A percentile compares a stretch with the other conserved stretches of the same genome.
Evolutionary conservation across 2,888 invertebrate species (phyloP).

Genomic region (Synergus itoensis): DNA sequence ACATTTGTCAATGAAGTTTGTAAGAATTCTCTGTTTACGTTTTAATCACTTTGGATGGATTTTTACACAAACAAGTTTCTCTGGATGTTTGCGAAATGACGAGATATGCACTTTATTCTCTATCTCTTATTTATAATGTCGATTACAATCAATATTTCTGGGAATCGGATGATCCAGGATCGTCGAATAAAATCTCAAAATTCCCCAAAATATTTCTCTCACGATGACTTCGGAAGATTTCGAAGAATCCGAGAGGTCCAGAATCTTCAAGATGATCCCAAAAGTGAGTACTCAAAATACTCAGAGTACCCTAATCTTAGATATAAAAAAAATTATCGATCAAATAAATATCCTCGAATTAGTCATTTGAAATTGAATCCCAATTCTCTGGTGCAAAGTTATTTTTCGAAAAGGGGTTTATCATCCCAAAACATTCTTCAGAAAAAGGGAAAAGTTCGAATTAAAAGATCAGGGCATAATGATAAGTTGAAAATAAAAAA

Average conservation of each 20-base stretch:
- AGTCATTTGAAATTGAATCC: neutral
- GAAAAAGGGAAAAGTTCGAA: neutral
- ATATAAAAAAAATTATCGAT: neutral
- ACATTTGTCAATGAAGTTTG: neutral
- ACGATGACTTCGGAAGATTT: neutral
- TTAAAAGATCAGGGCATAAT: neutral
- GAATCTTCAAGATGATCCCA: neutral
- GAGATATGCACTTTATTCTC: constrained; percentile 51
- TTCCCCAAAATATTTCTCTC: neutral
- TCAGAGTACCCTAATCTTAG: neutral
- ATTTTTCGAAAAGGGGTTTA: neutral
- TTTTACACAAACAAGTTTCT: neutral
- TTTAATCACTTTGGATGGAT: neutral
- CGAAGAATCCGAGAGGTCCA: neutral
- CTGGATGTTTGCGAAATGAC: constrained; percentile 48
- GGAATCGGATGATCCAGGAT: neutral
- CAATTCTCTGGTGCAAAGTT: neutral
- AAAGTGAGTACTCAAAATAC: neutral
- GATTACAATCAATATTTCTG: neutral
- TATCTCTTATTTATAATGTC: constrained; percentile 40
- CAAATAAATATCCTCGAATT: neutral
- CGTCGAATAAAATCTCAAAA: neutral
- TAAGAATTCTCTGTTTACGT: neutral
- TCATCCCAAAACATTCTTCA: neutral
- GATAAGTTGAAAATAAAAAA: neutral